Base-by-base conservation (phyloP, 2,888 invertebrate species). In the Liopterus haemorrhoidalis region DNA sequence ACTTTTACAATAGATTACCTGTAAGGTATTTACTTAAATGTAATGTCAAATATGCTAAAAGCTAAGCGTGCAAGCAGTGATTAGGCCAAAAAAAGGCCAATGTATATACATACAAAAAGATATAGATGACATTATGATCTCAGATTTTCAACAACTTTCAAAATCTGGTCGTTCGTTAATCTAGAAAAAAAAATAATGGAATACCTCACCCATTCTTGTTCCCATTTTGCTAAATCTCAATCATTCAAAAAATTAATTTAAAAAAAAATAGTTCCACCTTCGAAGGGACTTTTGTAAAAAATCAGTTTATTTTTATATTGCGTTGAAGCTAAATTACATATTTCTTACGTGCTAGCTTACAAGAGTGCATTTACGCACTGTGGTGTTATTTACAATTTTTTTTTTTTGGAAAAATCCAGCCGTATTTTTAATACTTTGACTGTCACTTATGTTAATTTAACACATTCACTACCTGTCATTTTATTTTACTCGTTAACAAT, bases 101-200 rank as follows among this genome's bases (percentile, higher is more conserved):
- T 66, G 65, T 65, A 66, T 61, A 66, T 66, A 66, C 63, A 58
- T 67, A 66, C 63, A 66, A 65, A 67, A 64, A 67, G 21, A 36
- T 36, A 24, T 20, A 30, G 19, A 40, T 40, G 20, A 19, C 28
- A 30, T 30, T 28, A 39, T 44, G 45, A 45, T 45, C 45, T 38
- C 45, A 45, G 45, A 21, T n/a, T n/a, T n/a, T n/a, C n/a, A n/a
- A n/a, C n/a, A n/a, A n/a, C n/a, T n/a, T n/a, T n/a, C 36, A 12
- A 11, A 5, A 21, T 28, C 45, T 45, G 45, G 45, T 45, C 45
- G 45, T 45, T 45, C 45, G 45, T 39, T 35, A 22, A 42, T 44
- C 22, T 44, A 21, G 31, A 38, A 37, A 44, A 44, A 44, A 44
- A 24, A 38, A 14, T 16, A 31, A 43, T 44, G 44, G 44, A 44